Conservation (phyloP, 1,140 invertebrate genomes). For the Tachypleus tridentatus region DNA sequence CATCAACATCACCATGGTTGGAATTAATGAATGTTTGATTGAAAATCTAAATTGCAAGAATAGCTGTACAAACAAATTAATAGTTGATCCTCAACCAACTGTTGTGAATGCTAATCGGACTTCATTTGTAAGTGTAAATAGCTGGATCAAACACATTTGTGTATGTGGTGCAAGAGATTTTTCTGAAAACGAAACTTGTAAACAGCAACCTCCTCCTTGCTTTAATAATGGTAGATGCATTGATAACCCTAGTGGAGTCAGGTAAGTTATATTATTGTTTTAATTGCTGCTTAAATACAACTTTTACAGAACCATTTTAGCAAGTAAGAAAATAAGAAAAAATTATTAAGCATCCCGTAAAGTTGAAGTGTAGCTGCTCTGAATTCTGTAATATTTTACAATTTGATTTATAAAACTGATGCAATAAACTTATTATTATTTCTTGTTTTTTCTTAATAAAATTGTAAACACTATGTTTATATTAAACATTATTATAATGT, state of each 20-base stretch:
- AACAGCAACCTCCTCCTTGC: constrained; percentile 62
- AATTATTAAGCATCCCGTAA: no score
- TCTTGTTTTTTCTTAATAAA: no score
- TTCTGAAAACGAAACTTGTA: constrained; percentile 73
- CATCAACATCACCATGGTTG: constrained; percentile 93
- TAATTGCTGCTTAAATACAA: no score
- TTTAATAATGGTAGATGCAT: constrained; percentile 84
- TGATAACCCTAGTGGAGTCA: constrained; percentile 70
- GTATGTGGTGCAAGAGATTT: constrained; percentile 80
- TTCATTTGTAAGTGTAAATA: constrained; percentile 77
- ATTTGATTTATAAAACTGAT: no score
- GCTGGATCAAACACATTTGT: constrained; percentile 61
- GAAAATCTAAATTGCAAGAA: constrained; percentile 91
- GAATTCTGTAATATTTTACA: no score
- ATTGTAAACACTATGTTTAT: no score
- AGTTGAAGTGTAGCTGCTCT: no score
- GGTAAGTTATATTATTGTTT: constrained; percentile 37
- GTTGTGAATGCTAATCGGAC: constrained; percentile 96
- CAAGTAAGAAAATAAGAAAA: no score
- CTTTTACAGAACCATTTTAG: no score
- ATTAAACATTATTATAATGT: no score
- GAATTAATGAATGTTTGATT: constrained; percentile 92
- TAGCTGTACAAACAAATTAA: constrained; percentile 83
- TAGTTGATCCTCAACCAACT: constrained; percentile 77
- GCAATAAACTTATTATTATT: no score